These are phyloP conservation scores for Psettodes erumei DNA, from an alignment of 2,113 vertebrate species.

Conservation along the genomic window DNA sequence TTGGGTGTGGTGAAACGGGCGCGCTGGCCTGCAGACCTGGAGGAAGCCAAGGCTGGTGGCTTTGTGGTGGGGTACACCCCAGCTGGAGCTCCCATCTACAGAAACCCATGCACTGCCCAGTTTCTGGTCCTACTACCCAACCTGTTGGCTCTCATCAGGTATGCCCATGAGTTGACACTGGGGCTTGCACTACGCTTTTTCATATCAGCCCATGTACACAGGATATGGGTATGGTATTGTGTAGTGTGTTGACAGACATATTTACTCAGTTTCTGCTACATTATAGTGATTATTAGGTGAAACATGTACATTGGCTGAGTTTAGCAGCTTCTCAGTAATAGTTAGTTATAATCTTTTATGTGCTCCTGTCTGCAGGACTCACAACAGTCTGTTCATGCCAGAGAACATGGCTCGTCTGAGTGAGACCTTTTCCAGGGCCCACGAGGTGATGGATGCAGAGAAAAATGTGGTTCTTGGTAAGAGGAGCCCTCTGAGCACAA, in stretches of 20 bases:
- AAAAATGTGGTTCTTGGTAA: slow-evolving; percentile 93
- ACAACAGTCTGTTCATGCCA: slow-evolving; percentile 90
- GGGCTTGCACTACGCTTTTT: background rate
- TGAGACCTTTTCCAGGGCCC: slow-evolving; percentile 86
- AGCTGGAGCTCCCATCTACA: slow-evolving; percentile 88
- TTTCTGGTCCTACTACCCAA: slow-evolving; percentile 92
- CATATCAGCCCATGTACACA: background rate
- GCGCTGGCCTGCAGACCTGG: slow-evolving; percentile 89
- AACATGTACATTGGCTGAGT: background rate
- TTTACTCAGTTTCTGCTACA: no score
- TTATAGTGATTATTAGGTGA: background rate
- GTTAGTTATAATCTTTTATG: background rate
- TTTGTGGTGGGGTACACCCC: slow-evolving; percentile 88
- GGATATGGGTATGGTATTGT: background rate
- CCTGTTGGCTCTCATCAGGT: slow-evolving; percentile 94
- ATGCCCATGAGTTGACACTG: background rate
- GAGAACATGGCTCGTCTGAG: slow-evolving; percentile 91
- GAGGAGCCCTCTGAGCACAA: background rate
- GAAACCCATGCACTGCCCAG: slow-evolving; percentile 90
- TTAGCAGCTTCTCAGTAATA: background rate
- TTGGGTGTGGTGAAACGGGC: slow-evolving; percentile 92
- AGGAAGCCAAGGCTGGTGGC: slow-evolving; percentile 93
- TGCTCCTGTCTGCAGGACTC: slow-evolving; percentile 76
- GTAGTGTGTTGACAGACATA: background rate
- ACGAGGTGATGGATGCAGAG: slow-evolving; percentile 92